phyloP scores from a whole-genome alignment of 2,888 invertebrate genomes.

The Pardosa pseudoannulata region DNA sequence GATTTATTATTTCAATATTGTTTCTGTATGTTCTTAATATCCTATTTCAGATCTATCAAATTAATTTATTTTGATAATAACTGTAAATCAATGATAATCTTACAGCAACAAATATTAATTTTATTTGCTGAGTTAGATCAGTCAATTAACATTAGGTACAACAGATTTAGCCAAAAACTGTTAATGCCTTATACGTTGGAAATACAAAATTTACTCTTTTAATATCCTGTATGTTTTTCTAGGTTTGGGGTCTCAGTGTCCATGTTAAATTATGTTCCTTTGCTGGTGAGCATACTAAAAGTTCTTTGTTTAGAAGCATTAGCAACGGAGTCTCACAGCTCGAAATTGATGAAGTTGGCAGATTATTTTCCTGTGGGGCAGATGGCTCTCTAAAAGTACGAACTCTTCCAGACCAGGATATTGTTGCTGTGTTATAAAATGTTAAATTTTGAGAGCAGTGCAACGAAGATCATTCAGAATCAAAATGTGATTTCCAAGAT shows the following conservation, averaged over 20 bases:
- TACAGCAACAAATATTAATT: too few relatives aligned
- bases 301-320: constrained; percentile 97
- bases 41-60: too few relatives aligned
- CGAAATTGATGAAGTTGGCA: constrained; percentile 90
- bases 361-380: constrained; percentile 98
- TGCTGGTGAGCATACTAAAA: constrained; percentile 95
- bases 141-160: too few relatives aligned
- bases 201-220: too few relatives aligned
- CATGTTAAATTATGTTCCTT: constrained; percentile 92
- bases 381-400: constrained; percentile 99
- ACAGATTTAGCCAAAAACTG: too few relatives aligned
- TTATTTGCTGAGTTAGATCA: too few relatives aligned
- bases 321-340: constrained; percentile 98
- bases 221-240: constrained; percentile 69
- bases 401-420: constrained; percentile 86
- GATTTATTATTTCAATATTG: too few relatives aligned
- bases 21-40: too few relatives aligned
- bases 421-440: constrained; percentile 53
- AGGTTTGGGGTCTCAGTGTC: constrained; percentile 95
- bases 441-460: constrained; percentile 32
- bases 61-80: too few relatives aligned
- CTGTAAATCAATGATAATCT: too few relatives aligned
- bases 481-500: constrained; percentile 63
- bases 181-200: too few relatives aligned
- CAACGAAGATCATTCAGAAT: constrained; percentile 63